phyloP scores from a whole-genome alignment of 2,888 invertebrate species.

The Noctua pronuba region DNA sequence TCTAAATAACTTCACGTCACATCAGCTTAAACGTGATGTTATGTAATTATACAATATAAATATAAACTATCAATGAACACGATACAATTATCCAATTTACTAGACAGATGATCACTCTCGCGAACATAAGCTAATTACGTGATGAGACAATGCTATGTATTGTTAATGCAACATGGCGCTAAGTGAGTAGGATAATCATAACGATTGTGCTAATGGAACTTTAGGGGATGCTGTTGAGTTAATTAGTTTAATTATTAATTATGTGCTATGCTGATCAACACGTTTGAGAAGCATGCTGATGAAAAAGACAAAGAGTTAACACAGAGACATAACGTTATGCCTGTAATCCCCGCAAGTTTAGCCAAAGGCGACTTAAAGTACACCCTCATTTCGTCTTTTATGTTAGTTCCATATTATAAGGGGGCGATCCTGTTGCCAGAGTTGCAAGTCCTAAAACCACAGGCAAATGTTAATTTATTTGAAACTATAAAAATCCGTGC shows the following conservation, averaged over 20 bases:
- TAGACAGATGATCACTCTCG: slow-evolving; percentile 4
- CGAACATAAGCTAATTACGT: slow-evolving; percentile 27
- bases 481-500: no score
- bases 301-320: neutral
- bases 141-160: slow-evolving; percentile 18
- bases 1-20: neutral
- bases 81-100: slow-evolving; percentile 3
- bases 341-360: neutral
- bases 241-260: slow-evolving; percentile 1
- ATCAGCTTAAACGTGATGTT: neutral
- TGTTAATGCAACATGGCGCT: neutral
- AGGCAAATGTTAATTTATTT: no score
- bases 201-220: slow-evolving; percentile 11
- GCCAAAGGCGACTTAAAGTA: neutral
- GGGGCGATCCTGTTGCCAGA: neutral
- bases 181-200: slow-evolving; percentile 10
- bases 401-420: neutral
- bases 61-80: slow-evolving; percentile 26
- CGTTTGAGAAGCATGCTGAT: neutral
- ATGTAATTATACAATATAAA: neutral
- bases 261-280: neutral
- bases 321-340: neutral
- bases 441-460: no score
- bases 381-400: neutral
- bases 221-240: slow-evolving; percentile 1